A percentile compares a stretch with the other conserved stretches of the same genome.
Evolutionary conservation across 2,888 invertebrate species (phyloP).

Genomic region (Drosophila colorata): DNA sequence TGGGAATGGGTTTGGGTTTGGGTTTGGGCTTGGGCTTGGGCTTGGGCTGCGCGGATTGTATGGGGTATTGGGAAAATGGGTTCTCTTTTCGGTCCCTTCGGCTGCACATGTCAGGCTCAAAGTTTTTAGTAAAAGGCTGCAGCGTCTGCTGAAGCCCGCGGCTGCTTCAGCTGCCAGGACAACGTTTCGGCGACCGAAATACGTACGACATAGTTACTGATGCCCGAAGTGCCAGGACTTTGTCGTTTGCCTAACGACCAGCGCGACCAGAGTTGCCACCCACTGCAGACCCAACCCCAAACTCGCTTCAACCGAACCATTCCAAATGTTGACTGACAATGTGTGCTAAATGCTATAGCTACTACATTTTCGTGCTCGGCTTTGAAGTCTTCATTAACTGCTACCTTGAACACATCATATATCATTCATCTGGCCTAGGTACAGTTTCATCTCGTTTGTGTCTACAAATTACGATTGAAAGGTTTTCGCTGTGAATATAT

Average conservation of each 20-base stretch:
- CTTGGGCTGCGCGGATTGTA: background rate
- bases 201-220: constrained; percentile 51
- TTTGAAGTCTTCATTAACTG: constrained; percentile 6
- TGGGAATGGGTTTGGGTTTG: constrained; percentile 11
- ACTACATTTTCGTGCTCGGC: constrained; percentile 4
- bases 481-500: background rate
- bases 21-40: background rate
- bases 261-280: constrained; percentile 28
- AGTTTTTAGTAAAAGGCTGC: constrained; percentile 59
- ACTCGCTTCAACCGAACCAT: constrained; percentile 11
- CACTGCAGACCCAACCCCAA: background rate
- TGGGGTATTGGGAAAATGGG: background rate
- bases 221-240: constrained; percentile 49
- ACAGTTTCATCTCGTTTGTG: background rate
- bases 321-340: constrained; percentile 32
- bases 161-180: constrained; percentile 42
- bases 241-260: constrained; percentile 69
- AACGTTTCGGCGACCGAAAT: constrained; percentile 41
- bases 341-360: constrained; percentile 19
- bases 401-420: constrained; percentile 21
- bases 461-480: background rate
- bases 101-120: constrained; percentile 75
- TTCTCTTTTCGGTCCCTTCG: constrained; percentile 27
- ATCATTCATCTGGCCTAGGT: background rate
- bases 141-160: constrained; percentile 36